These are phyloP conservation scores for Oryctolagus cuniculus DNA, from an alignment of 2,113 vertebrate genomes.

Conservation along the genomic window mOryCun1.1 NC_091445.1:43989001-43989500, in stretches of 20 bases:
- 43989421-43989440: neutral
- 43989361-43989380: neutral
- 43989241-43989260: neutral
- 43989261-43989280: neutral
- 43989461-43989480: too few relatives aligned
- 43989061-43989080: neutral
- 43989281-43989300: neutral
- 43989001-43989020: too few relatives aligned
- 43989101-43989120: neutral
- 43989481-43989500: neutral
- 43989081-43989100: neutral
- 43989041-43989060: neutral
- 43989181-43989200: neutral
- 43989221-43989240: constrained; percentile 39
- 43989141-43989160: neutral
- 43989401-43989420: neutral
- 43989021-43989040: neutral
- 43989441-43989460: neutral
- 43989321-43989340: too few relatives aligned
- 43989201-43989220: neutral
- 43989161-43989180: neutral
- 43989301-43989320: neutral
- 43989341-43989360: neutral
- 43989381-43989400: neutral
- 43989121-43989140: neutral